Evolutionary conservation across 2,888 invertebrate species (phyloP).

Genomic region (Pasiphila rectangulata): DNA sequence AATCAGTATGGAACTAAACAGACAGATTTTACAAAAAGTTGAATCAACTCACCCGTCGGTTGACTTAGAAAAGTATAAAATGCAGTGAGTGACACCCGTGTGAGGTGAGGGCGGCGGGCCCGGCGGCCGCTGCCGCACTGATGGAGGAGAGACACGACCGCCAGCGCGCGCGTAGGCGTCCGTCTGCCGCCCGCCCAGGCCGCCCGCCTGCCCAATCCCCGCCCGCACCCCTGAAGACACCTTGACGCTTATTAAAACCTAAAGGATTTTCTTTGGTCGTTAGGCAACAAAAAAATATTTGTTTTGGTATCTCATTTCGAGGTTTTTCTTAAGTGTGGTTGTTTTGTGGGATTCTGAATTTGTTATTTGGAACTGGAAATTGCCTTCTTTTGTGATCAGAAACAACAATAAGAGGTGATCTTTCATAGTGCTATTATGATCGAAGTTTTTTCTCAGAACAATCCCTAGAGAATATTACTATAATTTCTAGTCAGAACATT

Average conservation of each 20-base stretch:
- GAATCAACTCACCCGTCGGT: conserved; percentile 38
- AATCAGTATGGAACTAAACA: not conserved
- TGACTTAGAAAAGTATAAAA: conserved; percentile 40
- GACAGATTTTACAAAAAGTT: not conserved
- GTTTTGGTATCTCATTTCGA: conserved; percentile 14
- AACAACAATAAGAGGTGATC: too few relatives aligned
- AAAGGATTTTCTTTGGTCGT: conserved; percentile 42
- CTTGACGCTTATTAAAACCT: conserved; percentile 49
- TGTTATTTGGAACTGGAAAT: too few relatives aligned
- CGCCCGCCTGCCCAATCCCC: conserved; percentile 32
- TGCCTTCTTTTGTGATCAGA: too few relatives aligned
- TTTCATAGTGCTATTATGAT: too few relatives aligned
- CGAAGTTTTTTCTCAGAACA: too few relatives aligned
- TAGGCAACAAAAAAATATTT: conserved; percentile 23
- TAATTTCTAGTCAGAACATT: too few relatives aligned
- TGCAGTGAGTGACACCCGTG: conserved; percentile 20
- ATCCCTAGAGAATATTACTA: too few relatives aligned
- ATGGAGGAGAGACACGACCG: conserved; percentile 59
- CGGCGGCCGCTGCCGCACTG: conserved; percentile 77
- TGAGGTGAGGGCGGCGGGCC: conserved; percentile 44
- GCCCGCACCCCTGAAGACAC: conserved; percentile 38
- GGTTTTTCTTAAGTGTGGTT: not conserved
- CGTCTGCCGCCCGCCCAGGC: conserved; percentile 50
- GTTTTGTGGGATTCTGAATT: not conserved
- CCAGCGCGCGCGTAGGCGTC: conserved; percentile 69